Evolutionary conservation across 1,140 invertebrate genomes (phyloP).

Genomic region (Adoxophyes honmai): DNA sequence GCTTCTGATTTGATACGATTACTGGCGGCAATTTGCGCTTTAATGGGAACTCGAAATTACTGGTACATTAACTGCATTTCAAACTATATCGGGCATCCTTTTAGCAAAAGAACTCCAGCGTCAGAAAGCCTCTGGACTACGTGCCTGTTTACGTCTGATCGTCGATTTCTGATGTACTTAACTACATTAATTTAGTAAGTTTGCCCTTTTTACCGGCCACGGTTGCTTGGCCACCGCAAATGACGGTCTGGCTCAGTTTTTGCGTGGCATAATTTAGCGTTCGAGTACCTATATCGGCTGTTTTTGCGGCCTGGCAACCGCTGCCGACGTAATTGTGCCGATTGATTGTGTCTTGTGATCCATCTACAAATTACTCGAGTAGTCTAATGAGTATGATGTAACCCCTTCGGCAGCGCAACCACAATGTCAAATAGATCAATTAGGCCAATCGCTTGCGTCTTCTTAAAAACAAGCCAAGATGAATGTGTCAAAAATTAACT

Average conservation of each 20-base stretch:
- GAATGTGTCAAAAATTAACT: too few relatives aligned
- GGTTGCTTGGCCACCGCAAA: background rate
- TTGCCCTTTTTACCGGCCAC: background rate
- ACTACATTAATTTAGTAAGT: background rate
- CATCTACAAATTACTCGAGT: constrained; percentile 30
- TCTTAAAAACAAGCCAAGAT: too few relatives aligned
- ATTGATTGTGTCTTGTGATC: constrained; percentile 31
- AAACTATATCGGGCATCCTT: background rate
- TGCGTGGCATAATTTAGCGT: background rate
- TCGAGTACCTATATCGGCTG: background rate
- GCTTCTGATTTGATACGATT: constrained; percentile 5
- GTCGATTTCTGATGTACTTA: background rate
- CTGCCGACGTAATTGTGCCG: constrained; percentile 32
- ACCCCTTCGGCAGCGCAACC: constrained; percentile 22
- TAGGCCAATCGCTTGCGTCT: constrained; percentile 28
- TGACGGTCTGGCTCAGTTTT: background rate
- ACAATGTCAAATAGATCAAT: constrained; percentile 29
- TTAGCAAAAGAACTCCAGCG: background rate
- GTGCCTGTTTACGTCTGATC: background rate
- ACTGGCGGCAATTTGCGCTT: background rate
- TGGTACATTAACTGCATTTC: background rate
- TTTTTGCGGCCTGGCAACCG: constrained; percentile 3
- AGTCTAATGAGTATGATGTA: constrained; percentile 31
- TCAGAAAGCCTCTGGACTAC: background rate
- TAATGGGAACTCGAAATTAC: background rate